These are phyloP conservation scores for Pecten maximus DNA, from an alignment of 2,888 invertebrate genomes.

Conservation along the genomic window DNA sequence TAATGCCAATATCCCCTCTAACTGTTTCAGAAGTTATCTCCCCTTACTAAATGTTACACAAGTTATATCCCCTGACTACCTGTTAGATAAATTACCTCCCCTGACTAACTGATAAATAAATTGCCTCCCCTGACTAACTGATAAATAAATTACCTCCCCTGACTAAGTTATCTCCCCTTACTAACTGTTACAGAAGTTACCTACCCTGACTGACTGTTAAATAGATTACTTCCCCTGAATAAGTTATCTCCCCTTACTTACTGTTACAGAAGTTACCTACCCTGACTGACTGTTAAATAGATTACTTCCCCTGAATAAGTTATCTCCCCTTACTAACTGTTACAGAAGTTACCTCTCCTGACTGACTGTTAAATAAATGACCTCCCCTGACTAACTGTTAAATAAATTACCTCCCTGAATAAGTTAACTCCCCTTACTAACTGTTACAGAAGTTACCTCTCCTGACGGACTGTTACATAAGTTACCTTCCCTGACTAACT, in stretches of 20 bases:
- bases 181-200: too few species aligned
- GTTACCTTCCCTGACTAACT: not conserved
- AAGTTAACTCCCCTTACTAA: not conserved
- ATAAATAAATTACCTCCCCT: not conserved
- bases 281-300: too few species aligned
- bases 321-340: not conserved
- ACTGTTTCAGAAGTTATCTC: not conserved
- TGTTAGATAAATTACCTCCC: too few species aligned
- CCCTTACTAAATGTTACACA: not conserved
- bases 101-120: too few species aligned
- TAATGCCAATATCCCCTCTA: too few species aligned
- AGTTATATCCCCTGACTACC: too few species aligned
- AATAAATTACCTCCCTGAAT: not conserved
- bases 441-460: not conserved
- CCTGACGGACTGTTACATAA: not conserved
- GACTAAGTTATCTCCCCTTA: conserved; percentile 11
- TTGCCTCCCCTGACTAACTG: too few species aligned
- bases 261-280: too few species aligned
- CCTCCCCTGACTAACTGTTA: not conserved
- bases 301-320: not conserved
- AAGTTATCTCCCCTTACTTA: too few species aligned
- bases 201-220: too few species aligned
- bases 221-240: too few species aligned
- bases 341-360: not conserved
- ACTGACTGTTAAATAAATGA: not conserved